A percentile compares a stretch with the other conserved stretches of the same genome.
Evolutionary conservation across 1,140 invertebrate genomes (phyloP).

Genomic region (Danaus melanippus): DNA sequence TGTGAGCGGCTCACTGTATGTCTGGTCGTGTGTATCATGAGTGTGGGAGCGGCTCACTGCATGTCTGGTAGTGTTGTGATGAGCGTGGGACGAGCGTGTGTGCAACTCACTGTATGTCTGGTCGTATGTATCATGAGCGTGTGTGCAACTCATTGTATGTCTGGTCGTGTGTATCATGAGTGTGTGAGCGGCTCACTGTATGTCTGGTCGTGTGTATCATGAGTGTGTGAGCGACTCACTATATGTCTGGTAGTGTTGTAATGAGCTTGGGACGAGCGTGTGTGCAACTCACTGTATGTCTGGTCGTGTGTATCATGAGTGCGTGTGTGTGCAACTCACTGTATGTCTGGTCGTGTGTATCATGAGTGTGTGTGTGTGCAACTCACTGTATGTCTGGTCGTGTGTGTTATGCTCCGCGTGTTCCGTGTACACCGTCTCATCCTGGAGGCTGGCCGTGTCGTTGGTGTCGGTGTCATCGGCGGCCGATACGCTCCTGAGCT

Average conservation of each 20-base stretch:
- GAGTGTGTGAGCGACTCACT: neutral
- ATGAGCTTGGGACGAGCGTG: too few relatives aligned
- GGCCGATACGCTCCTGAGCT: conserved; percentile 28
- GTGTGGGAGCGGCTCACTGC: neutral
- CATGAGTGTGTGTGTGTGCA: neutral
- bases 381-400: neutral
- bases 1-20: neutral
- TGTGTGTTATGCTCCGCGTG: neutral
- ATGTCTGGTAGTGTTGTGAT: conserved; percentile 2
- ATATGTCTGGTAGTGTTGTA: too few relatives aligned
- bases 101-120: neutral
- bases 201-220: conserved; percentile 1
- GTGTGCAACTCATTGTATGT: neutral
- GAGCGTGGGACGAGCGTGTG: neutral
- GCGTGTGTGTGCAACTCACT: too few relatives aligned
- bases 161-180: conserved; percentile 1
- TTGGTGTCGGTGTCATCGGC: conserved; percentile 14
- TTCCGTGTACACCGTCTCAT: conserved; percentile 33
- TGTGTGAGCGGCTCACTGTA: neutral
- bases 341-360: conserved; percentile 1
- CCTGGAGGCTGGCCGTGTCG: conserved; percentile 41
- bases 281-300: neutral
- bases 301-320: too few relatives aligned
- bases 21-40: neutral
- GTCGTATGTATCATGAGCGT: too few relatives aligned